Conservation (phyloP, 2,113 vertebrate species). For the Lepisosteus oculatus region DNA sequence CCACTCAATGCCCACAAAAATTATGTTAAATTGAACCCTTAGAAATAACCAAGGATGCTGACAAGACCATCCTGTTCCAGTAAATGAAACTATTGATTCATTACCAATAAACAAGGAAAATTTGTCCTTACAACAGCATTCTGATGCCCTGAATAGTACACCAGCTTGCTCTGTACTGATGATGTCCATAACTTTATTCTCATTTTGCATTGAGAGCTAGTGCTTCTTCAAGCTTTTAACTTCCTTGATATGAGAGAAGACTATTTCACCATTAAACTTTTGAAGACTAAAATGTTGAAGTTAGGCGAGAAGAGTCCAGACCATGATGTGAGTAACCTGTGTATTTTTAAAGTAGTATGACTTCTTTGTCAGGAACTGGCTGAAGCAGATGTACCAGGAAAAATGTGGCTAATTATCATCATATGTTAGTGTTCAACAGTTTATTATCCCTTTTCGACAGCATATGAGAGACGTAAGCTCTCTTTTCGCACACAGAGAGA, state of each 20-base stretch:
- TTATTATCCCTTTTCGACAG: background rate
- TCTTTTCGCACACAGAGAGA: background rate
- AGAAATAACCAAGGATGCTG: background rate
- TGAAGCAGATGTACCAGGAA: background rate
- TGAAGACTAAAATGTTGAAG: too few relatives aligned
- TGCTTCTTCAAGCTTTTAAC: too few relatives aligned
- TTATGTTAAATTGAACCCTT: too few relatives aligned
- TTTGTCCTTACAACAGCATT: background rate
- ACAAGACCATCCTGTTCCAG: background rate
- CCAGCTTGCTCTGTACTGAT: too few relatives aligned
- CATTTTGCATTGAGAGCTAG: too few relatives aligned
- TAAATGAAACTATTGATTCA: background rate
- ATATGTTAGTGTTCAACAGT: background rate
- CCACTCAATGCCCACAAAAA: too few relatives aligned
- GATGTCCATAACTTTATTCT: too few relatives aligned
- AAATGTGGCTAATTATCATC: background rate
- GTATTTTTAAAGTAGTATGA: background rate
- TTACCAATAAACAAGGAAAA: too few relatives aligned
- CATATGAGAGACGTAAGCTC: background rate
- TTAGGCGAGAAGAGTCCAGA: background rate
- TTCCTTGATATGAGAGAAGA: too few relatives aligned
- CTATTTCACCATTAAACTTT: too few relatives aligned
- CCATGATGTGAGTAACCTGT: background rate
- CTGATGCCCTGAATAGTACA: too few relatives aligned
- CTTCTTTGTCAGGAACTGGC: background rate